Conservation (phyloP, 2,797 vertebrate species). For the Hylomyscus alleni region DNA sequence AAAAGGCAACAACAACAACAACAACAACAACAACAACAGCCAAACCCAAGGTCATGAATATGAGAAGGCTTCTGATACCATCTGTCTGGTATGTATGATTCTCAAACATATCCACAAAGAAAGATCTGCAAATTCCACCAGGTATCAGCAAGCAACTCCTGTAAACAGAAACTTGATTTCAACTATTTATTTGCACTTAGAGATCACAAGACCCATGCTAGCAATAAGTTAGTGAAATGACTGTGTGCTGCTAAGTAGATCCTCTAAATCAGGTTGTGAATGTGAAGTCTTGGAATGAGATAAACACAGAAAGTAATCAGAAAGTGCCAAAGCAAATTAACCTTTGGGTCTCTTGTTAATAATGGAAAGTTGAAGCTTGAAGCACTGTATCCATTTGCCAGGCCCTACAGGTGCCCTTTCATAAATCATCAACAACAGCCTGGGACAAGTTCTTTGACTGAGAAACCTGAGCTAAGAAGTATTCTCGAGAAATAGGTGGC, state of each 20-base stretch:
- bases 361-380: constrained; percentile 81
- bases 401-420: constrained; percentile 80
- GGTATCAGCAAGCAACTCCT: constrained; percentile 72
- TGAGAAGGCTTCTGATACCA: background rate
- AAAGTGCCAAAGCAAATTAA: constrained; percentile 85
- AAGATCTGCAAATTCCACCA: constrained; percentile 80
- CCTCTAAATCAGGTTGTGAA: constrained; percentile 81
- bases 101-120: constrained; percentile 71
- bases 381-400: constrained; percentile 76
- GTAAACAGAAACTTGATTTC: constrained; percentile 86
- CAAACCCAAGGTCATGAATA: background rate
- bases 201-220: constrained; percentile 84
- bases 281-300: constrained; percentile 82
- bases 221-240: constrained; percentile 75
- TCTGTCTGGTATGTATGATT: background rate
- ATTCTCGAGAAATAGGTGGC: constrained; percentile 77
- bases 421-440: constrained; percentile 78
- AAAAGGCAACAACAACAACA: background rate
- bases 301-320: constrained; percentile 80
- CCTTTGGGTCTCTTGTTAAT: constrained; percentile 76
- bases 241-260: constrained; percentile 76
- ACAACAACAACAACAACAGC: no score
- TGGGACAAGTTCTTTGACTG: constrained; percentile 77
- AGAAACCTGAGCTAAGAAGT: constrained; percentile 61
- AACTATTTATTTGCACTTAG: constrained; percentile 83